Percentiles rank a stretch among this genome's conserved stretches.
These are phyloP conservation scores for Drosophila neotestacea DNA, from an alignment of 2,888 invertebrate genomes.

Conservation along the genomic window DNA sequence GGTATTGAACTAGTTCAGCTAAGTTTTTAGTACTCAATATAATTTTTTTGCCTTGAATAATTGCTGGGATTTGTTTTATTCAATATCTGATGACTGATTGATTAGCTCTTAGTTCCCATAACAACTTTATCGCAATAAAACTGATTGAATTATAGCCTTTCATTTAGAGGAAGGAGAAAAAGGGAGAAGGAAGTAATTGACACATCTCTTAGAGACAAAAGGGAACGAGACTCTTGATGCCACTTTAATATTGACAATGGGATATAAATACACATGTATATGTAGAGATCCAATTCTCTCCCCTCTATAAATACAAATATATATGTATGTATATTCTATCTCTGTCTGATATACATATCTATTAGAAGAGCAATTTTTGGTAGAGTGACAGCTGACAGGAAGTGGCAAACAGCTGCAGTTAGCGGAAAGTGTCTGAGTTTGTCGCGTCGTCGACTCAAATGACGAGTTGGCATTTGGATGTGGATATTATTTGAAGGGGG, in stretches of 20 bases:
- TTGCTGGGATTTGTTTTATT: not conserved
- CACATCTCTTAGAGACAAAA: constrained; percentile 9
- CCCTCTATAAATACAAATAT: too few relatives aligned
- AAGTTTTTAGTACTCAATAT: not conserved
- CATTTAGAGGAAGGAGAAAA: not conserved
- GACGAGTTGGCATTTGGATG: constrained; percentile 3
- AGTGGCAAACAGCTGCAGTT: constrained; percentile 73
- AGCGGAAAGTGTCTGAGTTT: constrained; percentile 24
- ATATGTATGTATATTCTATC: not conserved
- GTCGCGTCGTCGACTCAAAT: constrained; percentile 20
- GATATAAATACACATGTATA: constrained; percentile 7
- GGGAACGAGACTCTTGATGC: constrained; percentile 23
- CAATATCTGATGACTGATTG: constrained; percentile 14
- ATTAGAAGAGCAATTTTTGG: constrained; percentile 13
- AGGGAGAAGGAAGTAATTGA: constrained; percentile 30
- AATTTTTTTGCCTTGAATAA: too few relatives aligned
- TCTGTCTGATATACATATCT: not conserved
- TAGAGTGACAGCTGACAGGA: constrained; percentile 58
- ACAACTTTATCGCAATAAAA: constrained; percentile 17
- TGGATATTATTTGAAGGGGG: not conserved
- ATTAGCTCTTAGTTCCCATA: constrained; percentile 15
- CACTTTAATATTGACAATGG: constrained; percentile 59
- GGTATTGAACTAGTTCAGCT: too few relatives aligned
- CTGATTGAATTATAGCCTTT: constrained; percentile 7
- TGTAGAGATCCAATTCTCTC: not conserved